Evolutionary conservation across 35 echinoderm and acorn worm genomes (phyloP), one percentile per base, ranked within the genome.

Genomic region (Anneissia japonica): DNA sequence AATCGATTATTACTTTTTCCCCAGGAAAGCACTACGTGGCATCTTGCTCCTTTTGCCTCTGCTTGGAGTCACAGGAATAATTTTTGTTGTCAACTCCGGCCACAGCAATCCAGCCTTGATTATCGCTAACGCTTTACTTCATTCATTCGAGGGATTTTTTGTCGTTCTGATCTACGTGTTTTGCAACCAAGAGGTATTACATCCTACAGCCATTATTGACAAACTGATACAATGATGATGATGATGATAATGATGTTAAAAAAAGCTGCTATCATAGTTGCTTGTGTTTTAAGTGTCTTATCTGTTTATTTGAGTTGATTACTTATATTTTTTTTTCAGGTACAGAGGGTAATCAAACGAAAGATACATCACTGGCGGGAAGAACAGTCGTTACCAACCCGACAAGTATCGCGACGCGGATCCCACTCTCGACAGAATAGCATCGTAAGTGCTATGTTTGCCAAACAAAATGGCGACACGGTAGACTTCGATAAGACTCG

Each of bases 341-440:
- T 92, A 21, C 85, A 82, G 36, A 92, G 87, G n/a, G 90, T 88
- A 82, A 84, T 92, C 34, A 87, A 87, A 75, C 75, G 90, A 78
- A 75, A 81, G 32, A 81, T 92, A 14, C 79, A 81, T 43, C 81
- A 86, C 77, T 92, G 90, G 90, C 75, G 85, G 23, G 90, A 92
- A 79, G 85, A 87, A 41, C 82, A 92, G 79, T 87, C 90, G 6
- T 72, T 92, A 74, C 90, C 90, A n/a, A 86, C 85, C 1, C 86
- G 79, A 2, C 37, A 83, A 19, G 74, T 83, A 10, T 92, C 90
- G 3, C 39, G 90, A 51, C 78, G 85, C 23, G 90, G 90, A 29
- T 92, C 90, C 3, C 75, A 92, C 43, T 83, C 85, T 28, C 55
- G 90, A 0, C 83, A 87, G 34, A 88, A 77, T 80, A 87, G 84